Conservation (phyloP, 2,797 vertebrate genomes). For the Orientallactaga sibirica region DNA sequence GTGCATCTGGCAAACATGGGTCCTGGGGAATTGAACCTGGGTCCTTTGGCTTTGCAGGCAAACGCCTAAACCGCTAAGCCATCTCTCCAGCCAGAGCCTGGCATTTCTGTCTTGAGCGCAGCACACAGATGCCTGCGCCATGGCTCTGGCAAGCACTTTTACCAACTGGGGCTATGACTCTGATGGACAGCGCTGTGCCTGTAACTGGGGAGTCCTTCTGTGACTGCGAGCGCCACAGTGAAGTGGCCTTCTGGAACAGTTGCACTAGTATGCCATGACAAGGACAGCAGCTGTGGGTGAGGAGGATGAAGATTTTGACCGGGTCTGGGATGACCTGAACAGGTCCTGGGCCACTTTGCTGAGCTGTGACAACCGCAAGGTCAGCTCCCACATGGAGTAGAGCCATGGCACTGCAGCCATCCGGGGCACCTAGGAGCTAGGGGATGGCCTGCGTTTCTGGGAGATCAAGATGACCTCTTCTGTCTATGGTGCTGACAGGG, state of each 20-base stretch:
- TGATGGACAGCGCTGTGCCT: constrained; percentile 92
- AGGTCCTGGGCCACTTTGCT: constrained; percentile 91
- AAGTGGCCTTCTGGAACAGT: constrained; percentile 89
- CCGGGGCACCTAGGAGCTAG: constrained; percentile 93
- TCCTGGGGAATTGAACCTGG: no score
- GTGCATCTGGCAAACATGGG: no score
- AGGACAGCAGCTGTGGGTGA: constrained; percentile 95
- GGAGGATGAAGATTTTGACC: constrained; percentile 96
- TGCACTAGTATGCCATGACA: constrained; percentile 87
- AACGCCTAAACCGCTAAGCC: no score
- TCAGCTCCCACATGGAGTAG: constrained; percentile 96
- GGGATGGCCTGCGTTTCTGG: constrained; percentile 97
- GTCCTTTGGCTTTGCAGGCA: no score
- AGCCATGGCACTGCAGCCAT: constrained; percentile 96
- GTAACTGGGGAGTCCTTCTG: constrained; percentile 96
- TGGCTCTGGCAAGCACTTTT: constrained; percentile 88
- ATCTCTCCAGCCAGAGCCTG: no score
- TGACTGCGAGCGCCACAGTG: constrained; percentile 92
- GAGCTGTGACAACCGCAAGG: constrained; percentile 94
- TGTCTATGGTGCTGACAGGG: constrained; percentile 97
- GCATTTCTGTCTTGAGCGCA: constrained; percentile 92
- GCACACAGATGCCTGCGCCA: constrained; percentile 91
- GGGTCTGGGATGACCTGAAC: constrained; percentile 95
- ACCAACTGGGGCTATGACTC: constrained; percentile 91
- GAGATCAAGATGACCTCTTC: constrained; percentile 99